Percentiles rank a stretch among this genome's conserved stretches.
Conservation (phyloP, 2,797 vertebrate species). For the Syndactyla subalaris region DNA sequence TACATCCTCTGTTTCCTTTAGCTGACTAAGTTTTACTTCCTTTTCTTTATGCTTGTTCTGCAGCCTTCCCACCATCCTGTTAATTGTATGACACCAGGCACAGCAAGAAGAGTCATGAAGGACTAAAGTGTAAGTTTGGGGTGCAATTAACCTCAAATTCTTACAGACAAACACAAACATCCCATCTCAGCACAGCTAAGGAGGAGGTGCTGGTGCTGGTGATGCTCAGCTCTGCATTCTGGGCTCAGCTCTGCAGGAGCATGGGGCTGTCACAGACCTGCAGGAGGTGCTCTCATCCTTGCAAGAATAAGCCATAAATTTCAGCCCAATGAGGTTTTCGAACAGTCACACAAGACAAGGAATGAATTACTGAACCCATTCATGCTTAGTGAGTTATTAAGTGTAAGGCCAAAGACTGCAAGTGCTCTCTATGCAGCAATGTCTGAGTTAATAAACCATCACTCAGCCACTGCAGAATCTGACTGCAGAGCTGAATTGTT, state of each 20-base stretch:
- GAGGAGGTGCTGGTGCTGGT: not conserved
- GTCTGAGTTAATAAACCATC: conserved; percentile 71
- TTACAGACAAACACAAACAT: not conserved
- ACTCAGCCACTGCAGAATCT: conserved; percentile 34
- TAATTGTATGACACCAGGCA: not conserved
- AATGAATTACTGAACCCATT: conserved; percentile 65
- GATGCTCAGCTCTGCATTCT: not conserved
- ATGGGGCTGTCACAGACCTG: not conserved
- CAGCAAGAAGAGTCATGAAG: not conserved
- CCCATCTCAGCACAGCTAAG: not conserved
- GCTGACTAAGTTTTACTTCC: not conserved
- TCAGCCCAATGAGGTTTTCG: conserved; percentile 25
- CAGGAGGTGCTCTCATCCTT: conserved; percentile 37
- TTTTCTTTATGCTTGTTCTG: not conserved
- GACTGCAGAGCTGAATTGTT: conserved; percentile 19
- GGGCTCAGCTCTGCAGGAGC: not conserved
- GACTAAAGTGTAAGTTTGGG: not conserved
- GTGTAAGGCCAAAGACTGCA: conserved; percentile 60
- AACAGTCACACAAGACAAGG: conserved; percentile 50
- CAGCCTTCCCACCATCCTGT: not conserved
- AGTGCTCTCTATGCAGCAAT: conserved; percentile 45
- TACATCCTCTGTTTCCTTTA: not conserved
- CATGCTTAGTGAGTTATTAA: conserved; percentile 71
- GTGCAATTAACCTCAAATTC: not conserved
- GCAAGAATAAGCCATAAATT: conserved; percentile 47